Evolutionary conservation across 2,113 vertebrate species (phyloP), one percentile per base, ranked within the genome.

Genomic region (Mystacornis crossleyi): DNA sequence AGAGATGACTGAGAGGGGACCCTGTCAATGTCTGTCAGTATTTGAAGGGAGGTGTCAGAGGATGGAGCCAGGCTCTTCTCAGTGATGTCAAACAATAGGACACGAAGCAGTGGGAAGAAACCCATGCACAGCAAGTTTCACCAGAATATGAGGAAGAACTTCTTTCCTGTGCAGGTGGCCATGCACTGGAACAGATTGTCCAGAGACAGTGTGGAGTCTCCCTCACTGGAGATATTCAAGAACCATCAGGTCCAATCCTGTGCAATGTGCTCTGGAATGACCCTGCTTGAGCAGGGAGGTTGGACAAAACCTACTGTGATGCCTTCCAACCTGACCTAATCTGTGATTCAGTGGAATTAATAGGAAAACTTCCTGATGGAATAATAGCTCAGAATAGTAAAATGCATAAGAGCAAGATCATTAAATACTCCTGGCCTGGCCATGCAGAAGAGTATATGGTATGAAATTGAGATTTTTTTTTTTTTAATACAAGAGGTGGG

Each of bases 321-420:
- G n/a, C 34, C 34, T 57, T 57, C 86, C 34, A 80, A 23, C 31
- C 31, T 57, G 5, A 36, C 26, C 14, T 17, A 18, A 16, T 33
- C 75, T 33, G 9, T 62, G 65, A 47, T 40, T 31, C 24, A 14
- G 50, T 64, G 20, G 9, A 26, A 64, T 31, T 23, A 66, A 42
- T 19, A 6, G 20, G 38, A 58, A 66, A 47, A 43, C 1, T 45
- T 71, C 9, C 18, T 79, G 54, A 16, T 8, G 1, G 25, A 73
- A 45, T 47, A 65, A 61, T 9, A 71, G 12, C 7, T 81, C 48
- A 42, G 7, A 53, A 45, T 9, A 57, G 15, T 16, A 36, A 62
- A 64, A 45, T 4, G 8, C 18, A 2, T 0, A 0, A 87, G 23
- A 74, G 10, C 7, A 91, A 75, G 20, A 3, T 4, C n/a, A 62